Evolutionary conservation across 2,888 invertebrate species (phyloP).

Genomic region (Oscheius onirici): DNA sequence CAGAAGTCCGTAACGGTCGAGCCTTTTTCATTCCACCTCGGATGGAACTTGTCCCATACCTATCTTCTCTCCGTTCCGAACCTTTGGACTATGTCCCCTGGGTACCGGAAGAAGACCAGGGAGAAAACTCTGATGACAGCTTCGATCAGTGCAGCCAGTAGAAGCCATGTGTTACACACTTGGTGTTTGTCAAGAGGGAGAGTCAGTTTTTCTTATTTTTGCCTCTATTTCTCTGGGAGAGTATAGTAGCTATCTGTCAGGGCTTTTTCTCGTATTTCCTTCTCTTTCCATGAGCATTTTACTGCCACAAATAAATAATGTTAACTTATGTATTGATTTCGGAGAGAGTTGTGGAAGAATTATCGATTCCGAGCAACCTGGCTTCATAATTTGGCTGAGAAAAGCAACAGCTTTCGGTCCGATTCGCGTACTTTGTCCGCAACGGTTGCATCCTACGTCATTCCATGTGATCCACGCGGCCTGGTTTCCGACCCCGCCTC

Average conservation of each 20-base stretch:
- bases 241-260: conserved; percentile 5
- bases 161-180: conserved; percentile 4
- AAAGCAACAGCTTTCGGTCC: neutral
- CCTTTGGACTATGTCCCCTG: conserved; percentile 43
- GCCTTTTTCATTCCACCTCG: conserved; percentile 56
- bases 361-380: no score
- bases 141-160: neutral
- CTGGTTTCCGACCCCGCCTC: conserved; percentile 21
- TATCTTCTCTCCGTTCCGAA: conserved; percentile 39
- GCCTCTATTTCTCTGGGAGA: neutral
- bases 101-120: conserved; percentile 34
- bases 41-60: conserved; percentile 43
- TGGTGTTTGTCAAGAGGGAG: conserved; percentile 8
- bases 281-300: neutral
- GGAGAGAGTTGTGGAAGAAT: neutral
- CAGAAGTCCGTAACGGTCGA: conserved; percentile 49
- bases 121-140: neutral
- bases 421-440: conserved; percentile 27
- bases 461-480: conserved; percentile 22
- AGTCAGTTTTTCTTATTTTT: neutral
- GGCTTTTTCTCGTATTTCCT: neutral
- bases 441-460: conserved; percentile 13
- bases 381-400: no score
- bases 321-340: neutral
- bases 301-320: neutral